Evolutionary conservation across 2,113 vertebrate genomes (phyloP).

Genomic region (Phrynocephalus versicolor): DNA sequence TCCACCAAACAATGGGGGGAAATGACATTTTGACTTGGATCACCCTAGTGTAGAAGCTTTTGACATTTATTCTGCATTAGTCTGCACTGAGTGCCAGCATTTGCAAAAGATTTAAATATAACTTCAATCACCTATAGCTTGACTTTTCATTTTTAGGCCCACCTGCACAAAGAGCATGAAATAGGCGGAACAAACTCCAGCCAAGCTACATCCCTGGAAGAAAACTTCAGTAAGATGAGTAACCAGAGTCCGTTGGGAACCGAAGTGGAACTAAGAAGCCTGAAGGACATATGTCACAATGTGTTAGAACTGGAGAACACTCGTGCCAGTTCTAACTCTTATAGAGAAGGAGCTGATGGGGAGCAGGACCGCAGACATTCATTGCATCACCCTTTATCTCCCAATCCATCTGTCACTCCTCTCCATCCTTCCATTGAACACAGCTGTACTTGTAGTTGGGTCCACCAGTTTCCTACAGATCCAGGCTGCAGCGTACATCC

Average conservation of each 20-base stretch:
- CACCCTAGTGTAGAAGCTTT: too few species aligned
- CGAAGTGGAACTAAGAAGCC: slow-evolving; percentile 26
- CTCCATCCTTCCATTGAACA: neutral
- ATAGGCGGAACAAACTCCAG: neutral
- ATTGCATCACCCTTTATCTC: neutral
- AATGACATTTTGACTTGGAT: neutral
- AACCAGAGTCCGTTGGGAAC: neutral
- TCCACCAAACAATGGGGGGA: too few species aligned
- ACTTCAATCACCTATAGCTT: neutral
- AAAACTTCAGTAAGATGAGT: neutral
- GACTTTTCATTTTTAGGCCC: slow-evolving; percentile 58
- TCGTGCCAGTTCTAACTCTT: neutral
- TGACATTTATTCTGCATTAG: neutral
- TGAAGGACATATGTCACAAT: neutral
- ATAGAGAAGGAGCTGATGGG: slow-evolving; percentile 20
- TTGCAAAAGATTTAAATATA: neutral
- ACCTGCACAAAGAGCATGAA: slow-evolving; percentile 32
- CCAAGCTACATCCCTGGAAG: neutral
- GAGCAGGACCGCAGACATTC: slow-evolving; percentile 19
- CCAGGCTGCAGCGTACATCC: slow-evolving; percentile 30
- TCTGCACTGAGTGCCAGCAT: neutral
- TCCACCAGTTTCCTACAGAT: slow-evolving; percentile 31
- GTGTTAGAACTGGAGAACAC: neutral
- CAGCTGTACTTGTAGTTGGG: slow-evolving; percentile 38
- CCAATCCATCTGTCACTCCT: neutral